Conservation (phyloP, 2,113 vertebrate species). For the Eublepharis macularius region DNA sequence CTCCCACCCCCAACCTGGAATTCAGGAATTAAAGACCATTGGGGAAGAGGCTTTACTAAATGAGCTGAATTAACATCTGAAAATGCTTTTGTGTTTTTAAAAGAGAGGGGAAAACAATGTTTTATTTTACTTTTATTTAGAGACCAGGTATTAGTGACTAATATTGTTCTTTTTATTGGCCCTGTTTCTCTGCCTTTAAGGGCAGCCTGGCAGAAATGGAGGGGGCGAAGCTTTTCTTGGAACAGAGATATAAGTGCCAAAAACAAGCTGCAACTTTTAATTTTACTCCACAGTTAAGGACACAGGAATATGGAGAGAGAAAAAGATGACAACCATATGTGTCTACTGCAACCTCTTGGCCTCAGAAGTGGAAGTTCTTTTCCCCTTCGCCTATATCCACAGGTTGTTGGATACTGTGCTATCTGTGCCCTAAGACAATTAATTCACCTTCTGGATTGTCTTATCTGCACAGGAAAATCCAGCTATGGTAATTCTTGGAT, state of each 20-base stretch:
- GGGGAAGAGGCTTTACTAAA: slow-evolving; percentile 13
- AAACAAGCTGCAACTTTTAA: neutral
- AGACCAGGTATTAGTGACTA: neutral
- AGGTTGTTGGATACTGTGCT: no score
- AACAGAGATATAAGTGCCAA: neutral
- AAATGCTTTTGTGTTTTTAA: slow-evolving; percentile 3
- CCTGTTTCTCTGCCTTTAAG: neutral
- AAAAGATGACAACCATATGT: neutral
- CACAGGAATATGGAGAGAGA: neutral
- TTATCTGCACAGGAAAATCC: no score
- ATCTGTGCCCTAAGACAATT: no score
- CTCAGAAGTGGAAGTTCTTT: neutral
- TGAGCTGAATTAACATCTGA: neutral
- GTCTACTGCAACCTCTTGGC: neutral
- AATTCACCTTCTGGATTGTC: no score
- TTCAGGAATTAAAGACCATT: slow-evolving; percentile 28
- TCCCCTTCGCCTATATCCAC: neutral
- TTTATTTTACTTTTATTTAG: neutral
- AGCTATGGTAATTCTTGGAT: no score
- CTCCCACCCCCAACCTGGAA: neutral
- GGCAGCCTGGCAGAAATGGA: neutral
- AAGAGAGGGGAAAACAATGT: neutral
- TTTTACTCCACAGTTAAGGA: neutral
- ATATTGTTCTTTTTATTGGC: neutral
- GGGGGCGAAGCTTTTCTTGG: neutral